Evolutionary conservation across 2,797 vertebrate species (phyloP).

Genomic region (Micrastur ruficollis): DNA sequence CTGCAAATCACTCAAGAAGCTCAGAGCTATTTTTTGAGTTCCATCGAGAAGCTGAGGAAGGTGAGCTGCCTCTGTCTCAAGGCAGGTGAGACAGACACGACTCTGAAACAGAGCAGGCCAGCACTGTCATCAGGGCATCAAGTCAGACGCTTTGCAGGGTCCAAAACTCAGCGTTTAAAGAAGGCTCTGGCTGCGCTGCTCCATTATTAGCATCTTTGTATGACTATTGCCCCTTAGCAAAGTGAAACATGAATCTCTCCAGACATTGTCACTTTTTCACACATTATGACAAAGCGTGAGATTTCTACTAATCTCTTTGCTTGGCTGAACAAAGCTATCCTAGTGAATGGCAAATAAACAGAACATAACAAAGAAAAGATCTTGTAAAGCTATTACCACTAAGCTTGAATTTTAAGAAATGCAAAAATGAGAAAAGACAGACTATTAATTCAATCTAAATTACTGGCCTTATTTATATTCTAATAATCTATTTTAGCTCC

Average conservation of each 20-base stretch:
- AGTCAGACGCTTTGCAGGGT: accelerated
- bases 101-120: not conserved
- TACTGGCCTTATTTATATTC: not conserved
- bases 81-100: not conserved
- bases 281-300: not conserved
- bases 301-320: not conserved
- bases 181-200: not conserved
- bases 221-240: not conserved
- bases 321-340: not conserved
- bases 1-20: not conserved
- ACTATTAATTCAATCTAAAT: not conserved
- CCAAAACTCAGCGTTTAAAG: not conserved
- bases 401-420: not conserved
- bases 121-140: not conserved
- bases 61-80: not conserved
- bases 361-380: not conserved
- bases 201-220: not conserved
- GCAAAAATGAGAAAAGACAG: not conserved
- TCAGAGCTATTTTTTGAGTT: not conserved
- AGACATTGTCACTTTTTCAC: not conserved
- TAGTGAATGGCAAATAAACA: not conserved
- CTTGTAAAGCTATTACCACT: not conserved
- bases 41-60: not conserved
- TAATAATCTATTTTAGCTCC: slow-evolving; percentile 11
- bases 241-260: not conserved